Evolutionary conservation across 2,113 vertebrate genomes (phyloP).

Genomic region (Datnioides undecimradiatus): DNA sequence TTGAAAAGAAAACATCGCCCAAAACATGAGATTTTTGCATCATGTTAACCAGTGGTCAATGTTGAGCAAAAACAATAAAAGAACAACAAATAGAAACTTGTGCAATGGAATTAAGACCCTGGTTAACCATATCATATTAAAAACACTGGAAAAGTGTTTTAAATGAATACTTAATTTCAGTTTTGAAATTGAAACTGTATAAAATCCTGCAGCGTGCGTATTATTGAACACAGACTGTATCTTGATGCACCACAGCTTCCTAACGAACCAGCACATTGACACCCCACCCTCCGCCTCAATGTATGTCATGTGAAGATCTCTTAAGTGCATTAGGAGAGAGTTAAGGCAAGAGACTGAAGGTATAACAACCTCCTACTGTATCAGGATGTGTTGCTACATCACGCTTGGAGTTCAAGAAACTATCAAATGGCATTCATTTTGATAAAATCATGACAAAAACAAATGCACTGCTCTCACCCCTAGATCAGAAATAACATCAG

Average conservation of each 20-base stretch:
- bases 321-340: slow-evolving; percentile 52
- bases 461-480: neutral
- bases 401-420: neutral
- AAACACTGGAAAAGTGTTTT: too few relatives aligned
- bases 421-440: neutral
- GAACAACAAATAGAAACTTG: too few relatives aligned
- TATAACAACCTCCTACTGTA: slow-evolving; percentile 4
- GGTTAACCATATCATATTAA: too few relatives aligned
- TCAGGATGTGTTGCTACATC: slow-evolving; percentile 24
- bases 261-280: neutral
- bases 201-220: neutral
- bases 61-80: too few relatives aligned
- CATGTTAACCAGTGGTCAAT: too few relatives aligned
- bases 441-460: neutral
- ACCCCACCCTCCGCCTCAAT: slow-evolving; percentile 35
- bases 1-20: neutral
- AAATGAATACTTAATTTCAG: neutral
- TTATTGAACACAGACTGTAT: neutral
- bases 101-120: too few relatives aligned
- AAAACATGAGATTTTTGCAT: neutral
- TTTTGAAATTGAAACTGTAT: neutral
- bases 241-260: neutral
- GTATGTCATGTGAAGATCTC: slow-evolving; percentile 55
- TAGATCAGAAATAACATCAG: neutral
- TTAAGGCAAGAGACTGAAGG: neutral